Conservation (phyloP, 1,140 invertebrate species). For the Achatina immaculata region DNA sequence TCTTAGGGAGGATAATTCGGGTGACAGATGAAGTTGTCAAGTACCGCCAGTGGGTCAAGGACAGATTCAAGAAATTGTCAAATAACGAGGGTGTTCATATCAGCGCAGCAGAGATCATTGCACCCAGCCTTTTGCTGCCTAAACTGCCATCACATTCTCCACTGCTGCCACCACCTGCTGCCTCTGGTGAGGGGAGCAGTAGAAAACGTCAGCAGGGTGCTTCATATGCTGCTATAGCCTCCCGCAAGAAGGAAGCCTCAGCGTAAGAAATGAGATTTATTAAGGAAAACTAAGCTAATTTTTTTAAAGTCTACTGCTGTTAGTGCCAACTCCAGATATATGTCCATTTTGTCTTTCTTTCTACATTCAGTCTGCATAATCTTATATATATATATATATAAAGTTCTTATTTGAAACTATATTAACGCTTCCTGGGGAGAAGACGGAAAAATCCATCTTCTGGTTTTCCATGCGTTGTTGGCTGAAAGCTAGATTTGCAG, state of each 20-base stretch:
- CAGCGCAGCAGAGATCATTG: background rate
- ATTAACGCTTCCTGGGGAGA: too few relatives aligned
- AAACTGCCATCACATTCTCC: background rate
- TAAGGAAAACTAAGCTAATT: background rate
- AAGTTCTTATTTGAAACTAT: too few relatives aligned
- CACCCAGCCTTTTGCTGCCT: background rate
- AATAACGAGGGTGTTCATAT: constrained; percentile 22
- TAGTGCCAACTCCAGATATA: too few relatives aligned
- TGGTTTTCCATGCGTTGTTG: too few relatives aligned
- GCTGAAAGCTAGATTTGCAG: too few relatives aligned
- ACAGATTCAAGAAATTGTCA: constrained; percentile 49
- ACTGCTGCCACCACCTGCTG: background rate
- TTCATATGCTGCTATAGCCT: constrained; percentile 33
- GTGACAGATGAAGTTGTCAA: constrained; percentile 94
- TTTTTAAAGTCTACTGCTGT: background rate
- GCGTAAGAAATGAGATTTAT: constrained; percentile 17
- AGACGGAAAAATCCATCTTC: too few relatives aligned
- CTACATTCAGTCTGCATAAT: too few relatives aligned
- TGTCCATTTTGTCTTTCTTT: too few relatives aligned
- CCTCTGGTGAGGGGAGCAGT: background rate
- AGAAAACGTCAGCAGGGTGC: background rate
- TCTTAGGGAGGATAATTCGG: constrained; percentile 89
- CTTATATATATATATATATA: too few relatives aligned
- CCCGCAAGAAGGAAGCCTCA: constrained; percentile 1
- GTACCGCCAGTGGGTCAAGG: constrained; percentile 79